Evolutionary conservation across 2,797 vertebrate species (phyloP).

Genomic region (Xiphophorus birchmanni): DNA sequence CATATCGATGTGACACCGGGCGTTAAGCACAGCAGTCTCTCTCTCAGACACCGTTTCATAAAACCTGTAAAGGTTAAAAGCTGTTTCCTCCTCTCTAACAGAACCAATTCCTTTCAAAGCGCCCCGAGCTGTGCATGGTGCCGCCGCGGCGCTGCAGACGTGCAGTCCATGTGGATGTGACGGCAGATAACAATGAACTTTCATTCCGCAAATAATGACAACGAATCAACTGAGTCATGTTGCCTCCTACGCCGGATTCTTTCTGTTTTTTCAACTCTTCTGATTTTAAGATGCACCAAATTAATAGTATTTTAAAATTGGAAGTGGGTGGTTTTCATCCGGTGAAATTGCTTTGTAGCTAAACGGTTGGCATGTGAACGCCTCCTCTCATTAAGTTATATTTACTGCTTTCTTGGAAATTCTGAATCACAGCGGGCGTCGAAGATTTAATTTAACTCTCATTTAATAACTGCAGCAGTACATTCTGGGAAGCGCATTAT

Average conservation of each 20-base stretch:
- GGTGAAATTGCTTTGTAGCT: conserved; percentile 23
- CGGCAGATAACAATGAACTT: conserved; percentile 15
- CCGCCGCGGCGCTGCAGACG: conserved; percentile 10
- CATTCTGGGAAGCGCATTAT: conserved; percentile 20
- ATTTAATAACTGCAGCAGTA: conserved; percentile 24
- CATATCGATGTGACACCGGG: conserved; percentile 33
- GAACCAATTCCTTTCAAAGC: conserved; percentile 24
- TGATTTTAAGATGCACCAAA: conserved; percentile 1
- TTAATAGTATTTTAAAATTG: conserved; percentile 23
- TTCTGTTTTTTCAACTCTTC: conserved; percentile 18
- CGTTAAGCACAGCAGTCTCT: conserved; percentile 20
- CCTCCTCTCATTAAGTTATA: conserved; percentile 29
- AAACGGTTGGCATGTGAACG: conserved; percentile 25
- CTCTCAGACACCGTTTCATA: conserved; percentile 23
- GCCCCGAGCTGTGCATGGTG: conserved; percentile 2
- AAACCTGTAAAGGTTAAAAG: conserved; percentile 36
- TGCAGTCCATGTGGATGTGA: conserved; percentile 21
- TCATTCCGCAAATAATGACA: conserved; percentile 16
- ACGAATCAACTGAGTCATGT: conserved; percentile 14
- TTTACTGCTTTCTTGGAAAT: conserved; percentile 39
- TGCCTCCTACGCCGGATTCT: conserved; percentile 19
- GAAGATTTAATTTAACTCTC: conserved; percentile 10
- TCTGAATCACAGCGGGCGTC: conserved; percentile 12
- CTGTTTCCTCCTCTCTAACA: conserved; percentile 18
- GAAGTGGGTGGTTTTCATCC: conserved; percentile 19